phyloP scores from a whole-genome alignment of 2,797 vertebrate genomes.

The Diplodus puntazzo region DNA sequence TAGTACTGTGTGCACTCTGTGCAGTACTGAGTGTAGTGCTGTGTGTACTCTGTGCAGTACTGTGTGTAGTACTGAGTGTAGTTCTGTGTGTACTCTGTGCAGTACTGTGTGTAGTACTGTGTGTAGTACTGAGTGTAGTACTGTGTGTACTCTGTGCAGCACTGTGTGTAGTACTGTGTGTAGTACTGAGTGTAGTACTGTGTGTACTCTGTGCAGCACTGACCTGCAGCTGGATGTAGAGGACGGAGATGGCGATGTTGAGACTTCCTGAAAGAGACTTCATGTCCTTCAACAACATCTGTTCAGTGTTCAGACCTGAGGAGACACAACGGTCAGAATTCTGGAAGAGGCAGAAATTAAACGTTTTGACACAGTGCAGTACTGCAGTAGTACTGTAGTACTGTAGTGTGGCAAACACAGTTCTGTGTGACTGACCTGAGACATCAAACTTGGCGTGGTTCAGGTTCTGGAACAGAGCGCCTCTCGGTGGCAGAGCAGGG shows the following conservation, averaged over 20 bases:
- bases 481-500: conserved; percentile 85
- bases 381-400: too few relatives aligned
- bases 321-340: conserved; percentile 1
- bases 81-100: conserved; percentile 9
- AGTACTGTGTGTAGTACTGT: background rate
- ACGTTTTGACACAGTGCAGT: too few relatives aligned
- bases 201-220: conserved; percentile 55
- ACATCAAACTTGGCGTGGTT: conserved; percentile 93
- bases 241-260: conserved; percentile 83
- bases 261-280: conserved; percentile 84
- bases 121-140: background rate
- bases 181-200: background rate
- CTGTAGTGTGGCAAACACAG: background rate
- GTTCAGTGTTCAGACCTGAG: conserved; percentile 90
- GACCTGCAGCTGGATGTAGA: conserved; percentile 91
- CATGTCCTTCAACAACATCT: conserved; percentile 95
- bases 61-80: too few relatives aligned
- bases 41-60: background rate
- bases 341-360: too few relatives aligned
- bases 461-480: conserved; percentile 87
- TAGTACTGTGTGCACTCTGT: background rate
- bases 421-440: conserved; percentile 83
- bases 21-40: background rate
- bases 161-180: background rate
- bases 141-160: background rate